These are phyloP conservation scores for Neodiprion pinetum DNA, from an alignment of 1,140 invertebrate genomes.

Conservation along the genomic window DNA sequence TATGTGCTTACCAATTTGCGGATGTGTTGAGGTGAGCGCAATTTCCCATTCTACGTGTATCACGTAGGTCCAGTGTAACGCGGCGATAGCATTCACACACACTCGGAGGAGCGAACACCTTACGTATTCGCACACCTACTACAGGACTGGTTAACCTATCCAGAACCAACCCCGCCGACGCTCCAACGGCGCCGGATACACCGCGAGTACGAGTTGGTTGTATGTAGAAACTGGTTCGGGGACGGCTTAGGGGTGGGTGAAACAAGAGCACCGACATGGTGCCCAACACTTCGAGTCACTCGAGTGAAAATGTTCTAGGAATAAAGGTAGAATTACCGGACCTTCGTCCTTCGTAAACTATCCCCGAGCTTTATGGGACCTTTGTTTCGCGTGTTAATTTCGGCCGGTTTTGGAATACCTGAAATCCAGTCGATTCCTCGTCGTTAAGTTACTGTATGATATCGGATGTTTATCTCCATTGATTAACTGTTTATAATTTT, in stretches of 20 bases:
- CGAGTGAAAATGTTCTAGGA: background rate
- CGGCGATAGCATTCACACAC: slow-evolving; percentile 19
- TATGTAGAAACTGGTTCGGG: background rate
- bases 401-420: too few species aligned
- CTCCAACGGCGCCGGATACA: background rate
- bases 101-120: background rate
- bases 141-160: background rate
- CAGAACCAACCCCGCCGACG: background rate
- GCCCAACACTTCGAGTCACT: background rate
- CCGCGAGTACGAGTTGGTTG: background rate
- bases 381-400: too few species aligned
- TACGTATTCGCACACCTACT: slow-evolving; percentile 6
- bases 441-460: too few species aligned
- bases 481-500: too few species aligned
- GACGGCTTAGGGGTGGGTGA: background rate
- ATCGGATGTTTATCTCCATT: too few species aligned
- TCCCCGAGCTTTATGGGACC: too few species aligned
- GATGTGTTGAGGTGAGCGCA: slow-evolving; percentile 36
- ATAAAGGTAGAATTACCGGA: background rate
- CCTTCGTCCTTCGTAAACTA: too few species aligned
- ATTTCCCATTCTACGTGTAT: slow-evolving; percentile 37
- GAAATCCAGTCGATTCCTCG: too few species aligned
- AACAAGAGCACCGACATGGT: background rate
- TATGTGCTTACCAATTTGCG: background rate
- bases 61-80: slow-evolving; percentile 22